phyloP scores from a whole-genome alignment of 2,797 vertebrate genomes.

The Phalanger gymnotis region DNA sequence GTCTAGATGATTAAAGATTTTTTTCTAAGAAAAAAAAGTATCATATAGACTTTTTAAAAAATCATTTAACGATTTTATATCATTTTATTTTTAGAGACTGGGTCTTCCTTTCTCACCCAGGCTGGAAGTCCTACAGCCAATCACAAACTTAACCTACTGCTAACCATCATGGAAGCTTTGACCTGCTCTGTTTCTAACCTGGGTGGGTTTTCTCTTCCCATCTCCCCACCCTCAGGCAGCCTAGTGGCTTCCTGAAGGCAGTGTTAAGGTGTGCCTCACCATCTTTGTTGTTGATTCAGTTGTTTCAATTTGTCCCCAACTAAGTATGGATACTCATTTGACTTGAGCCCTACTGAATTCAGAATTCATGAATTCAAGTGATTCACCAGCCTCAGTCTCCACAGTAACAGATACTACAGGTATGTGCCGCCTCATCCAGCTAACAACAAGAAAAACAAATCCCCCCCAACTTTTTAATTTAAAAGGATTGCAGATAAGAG shows the following conservation, averaged over 20 bases:
- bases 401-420: neutral
- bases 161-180: neutral
- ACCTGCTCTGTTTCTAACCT: neutral
- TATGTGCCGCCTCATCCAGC: neutral
- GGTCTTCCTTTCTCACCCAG: neutral
- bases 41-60: neutral
- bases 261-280: neutral
- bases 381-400: neutral
- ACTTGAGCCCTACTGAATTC: neutral
- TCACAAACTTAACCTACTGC: neutral
- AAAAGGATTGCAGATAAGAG: neutral
- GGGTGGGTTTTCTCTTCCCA: neutral
- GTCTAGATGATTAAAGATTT: neutral
- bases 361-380: neutral
- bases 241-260: neutral
- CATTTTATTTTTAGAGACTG: neutral
- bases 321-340: neutral
- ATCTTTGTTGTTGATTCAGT: neutral
- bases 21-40: slow-evolving; percentile 8
- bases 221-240: neutral
- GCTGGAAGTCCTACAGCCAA: neutral
- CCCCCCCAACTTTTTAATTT: neutral
- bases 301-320: no score
- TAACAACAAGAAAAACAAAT: neutral
- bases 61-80: slow-evolving; percentile 12